Evolutionary conservation across 2,113 vertebrate species (phyloP), one percentile per base, ranked within the genome.

Genomic region (Myrmophylax atrothorax): DNA sequence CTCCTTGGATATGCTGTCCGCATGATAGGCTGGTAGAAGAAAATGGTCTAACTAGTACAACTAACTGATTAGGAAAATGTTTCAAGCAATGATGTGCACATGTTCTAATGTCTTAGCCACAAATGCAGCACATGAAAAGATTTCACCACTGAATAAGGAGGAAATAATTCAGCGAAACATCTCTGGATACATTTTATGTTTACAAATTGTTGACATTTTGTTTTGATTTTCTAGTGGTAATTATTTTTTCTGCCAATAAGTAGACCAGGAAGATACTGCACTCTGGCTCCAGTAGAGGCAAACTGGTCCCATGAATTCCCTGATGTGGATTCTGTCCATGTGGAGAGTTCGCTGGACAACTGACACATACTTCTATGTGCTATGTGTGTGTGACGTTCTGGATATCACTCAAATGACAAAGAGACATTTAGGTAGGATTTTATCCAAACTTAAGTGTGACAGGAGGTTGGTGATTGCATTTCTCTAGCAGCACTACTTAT

Each of bases 141-240:
- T 10, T 10, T 72, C 44, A 26, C 38, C 44, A 4, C 15, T 46
- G 23, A 67, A 17, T 28, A 53, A 75, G 69, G 74, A 74, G 26
- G 26, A 87, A 37, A 64, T 35, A 9, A 56, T 80, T 80, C 7
- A 24, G 19, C 24, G 70, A 40, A 80, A 49, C 4, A 3, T 52
- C 25, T 19, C 12, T 50, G 26, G 60, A 20, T 59, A 9, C 0
- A 0, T 53, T 84, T 81, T 64, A 40, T 0, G 0, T 44, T 80
- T 80, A 38, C 15, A 29, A 26, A 38, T 73, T 56, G 33, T 25
- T 87, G 72, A 20, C 37, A 23, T 80, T 60, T 82, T 44, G 23
- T 18, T 86, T 72, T 50, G 9, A 11, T 59, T 91, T 79, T 59
- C 38, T 59, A 38, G 15, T 68, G 25, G 4, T 67, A 38, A 12